These are phyloP conservation scores for Thunnus thynnus DNA, from an alignment of 2,113 vertebrate genomes.

Conservation along the genomic window DNA sequence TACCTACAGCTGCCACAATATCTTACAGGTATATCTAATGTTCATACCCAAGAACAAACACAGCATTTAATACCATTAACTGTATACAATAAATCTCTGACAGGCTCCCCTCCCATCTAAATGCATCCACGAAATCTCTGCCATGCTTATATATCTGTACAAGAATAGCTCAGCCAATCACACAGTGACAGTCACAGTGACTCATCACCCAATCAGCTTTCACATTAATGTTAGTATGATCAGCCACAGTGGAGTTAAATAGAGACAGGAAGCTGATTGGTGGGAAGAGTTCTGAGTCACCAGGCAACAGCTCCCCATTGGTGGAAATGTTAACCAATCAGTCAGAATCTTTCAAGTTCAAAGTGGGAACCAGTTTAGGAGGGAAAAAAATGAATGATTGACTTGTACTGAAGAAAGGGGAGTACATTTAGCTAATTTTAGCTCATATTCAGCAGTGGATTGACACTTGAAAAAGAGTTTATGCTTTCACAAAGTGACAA, in stretches of 20 bases:
- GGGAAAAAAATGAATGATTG: slow-evolving; percentile 20
- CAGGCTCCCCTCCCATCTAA: slow-evolving; percentile 1
- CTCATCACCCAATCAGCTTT: slow-evolving; percentile 36
- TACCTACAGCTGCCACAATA: no score
- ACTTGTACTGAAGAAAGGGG: background rate
- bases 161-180: slow-evolving; percentile 77
- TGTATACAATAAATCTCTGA: background rate
- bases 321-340: slow-evolving; percentile 27
- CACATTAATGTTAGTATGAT: slow-evolving; percentile 15
- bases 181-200: slow-evolving; percentile 23
- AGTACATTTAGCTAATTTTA: background rate
- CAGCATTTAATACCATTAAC: no score
- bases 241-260: slow-evolving; percentile 57
- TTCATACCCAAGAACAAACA: background rate
- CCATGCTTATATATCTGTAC: slow-evolving; percentile 71
- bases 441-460: background rate
- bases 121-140: slow-evolving; percentile 24
- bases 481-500: background rate
- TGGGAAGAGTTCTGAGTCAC: slow-evolving; percentile 48
- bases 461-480: background rate
- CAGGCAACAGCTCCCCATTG: slow-evolving; percentile 65
- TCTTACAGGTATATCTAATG: no score
- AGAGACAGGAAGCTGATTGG: slow-evolving; percentile 39
- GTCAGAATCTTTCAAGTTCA: background rate
- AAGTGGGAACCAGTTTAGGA: slow-evolving; percentile 11